A percentile compares a stretch with the other conserved stretches of the same genome.
Conservation (phyloP, 53 echinoderm and acorn worm genomes). For the Mesocentrotus franciscanus region DNA sequence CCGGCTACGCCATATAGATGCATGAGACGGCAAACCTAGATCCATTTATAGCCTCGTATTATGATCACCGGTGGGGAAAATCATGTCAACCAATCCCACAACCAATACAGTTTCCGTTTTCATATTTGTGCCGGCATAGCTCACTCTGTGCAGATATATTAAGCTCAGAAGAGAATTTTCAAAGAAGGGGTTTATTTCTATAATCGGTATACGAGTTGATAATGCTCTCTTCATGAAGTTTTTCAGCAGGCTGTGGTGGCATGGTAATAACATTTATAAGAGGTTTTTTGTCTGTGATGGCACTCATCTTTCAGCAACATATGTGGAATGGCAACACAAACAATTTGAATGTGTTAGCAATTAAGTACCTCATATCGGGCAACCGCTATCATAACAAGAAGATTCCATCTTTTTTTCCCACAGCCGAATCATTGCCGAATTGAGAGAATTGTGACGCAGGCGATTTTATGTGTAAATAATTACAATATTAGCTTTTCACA, state of each 20-base stretch:
- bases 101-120: background rate
- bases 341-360: background rate
- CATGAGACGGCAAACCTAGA: background rate
- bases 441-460: background rate
- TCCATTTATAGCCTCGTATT: background rate
- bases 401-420: background rate
- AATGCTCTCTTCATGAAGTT: background rate
- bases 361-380: background rate
- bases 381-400: background rate
- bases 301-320: background rate
- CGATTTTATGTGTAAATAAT: background rate
- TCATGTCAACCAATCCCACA: background rate
- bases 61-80: background rate
- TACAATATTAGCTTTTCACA: background rate
- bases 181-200: background rate
- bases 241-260: background rate
- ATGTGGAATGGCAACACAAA: background rate
- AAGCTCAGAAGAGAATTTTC: background rate
- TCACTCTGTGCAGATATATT: background rate
- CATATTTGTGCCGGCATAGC: background rate
- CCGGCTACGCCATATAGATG: background rate
- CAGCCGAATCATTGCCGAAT: background rate
- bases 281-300: background rate
- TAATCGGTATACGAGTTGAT: background rate
- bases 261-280: background rate